Evolutionary conservation across 2,113 vertebrate species (phyloP).

Genomic region (Tachysurus vachellii): DNA sequence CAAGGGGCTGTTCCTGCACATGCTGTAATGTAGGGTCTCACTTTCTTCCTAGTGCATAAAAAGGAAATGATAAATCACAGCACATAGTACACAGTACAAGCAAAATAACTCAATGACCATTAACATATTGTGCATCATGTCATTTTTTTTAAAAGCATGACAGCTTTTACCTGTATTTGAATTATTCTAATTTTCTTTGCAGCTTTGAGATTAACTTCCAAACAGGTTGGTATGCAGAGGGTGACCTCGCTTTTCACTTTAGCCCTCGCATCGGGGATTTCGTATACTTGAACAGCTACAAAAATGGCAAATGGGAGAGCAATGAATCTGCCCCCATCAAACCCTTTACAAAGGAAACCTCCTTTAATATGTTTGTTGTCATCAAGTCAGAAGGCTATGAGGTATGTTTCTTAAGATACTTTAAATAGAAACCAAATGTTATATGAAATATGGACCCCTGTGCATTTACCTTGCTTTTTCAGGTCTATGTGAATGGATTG

Average conservation of each 20-base stretch:
- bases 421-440: too few relatives aligned
- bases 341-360: background rate
- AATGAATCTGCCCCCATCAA: background rate
- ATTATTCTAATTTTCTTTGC: background rate
- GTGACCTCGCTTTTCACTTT: background rate
- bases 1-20: conserved; percentile 5
- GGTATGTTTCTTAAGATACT: background rate
- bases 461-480: background rate
- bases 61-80: background rate
- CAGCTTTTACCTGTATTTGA: background rate
- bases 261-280: background rate
- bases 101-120: too few relatives aligned
- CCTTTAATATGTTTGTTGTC: background rate
- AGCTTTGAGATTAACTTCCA: conserved; percentile 8
- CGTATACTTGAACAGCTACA: background rate
- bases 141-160: background rate
- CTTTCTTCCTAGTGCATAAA: background rate
- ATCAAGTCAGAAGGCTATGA: background rate
- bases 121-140: too few relatives aligned
- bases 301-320: background rate
- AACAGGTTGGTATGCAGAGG: background rate
- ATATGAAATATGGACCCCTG: too few relatives aligned
- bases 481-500: conserved; percentile 35
- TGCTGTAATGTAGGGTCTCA: background rate
- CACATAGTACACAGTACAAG: too few relatives aligned